Conservation (phyloP, 2,888 invertebrate genomes). For the Digitonthophagus gazella region DNA sequence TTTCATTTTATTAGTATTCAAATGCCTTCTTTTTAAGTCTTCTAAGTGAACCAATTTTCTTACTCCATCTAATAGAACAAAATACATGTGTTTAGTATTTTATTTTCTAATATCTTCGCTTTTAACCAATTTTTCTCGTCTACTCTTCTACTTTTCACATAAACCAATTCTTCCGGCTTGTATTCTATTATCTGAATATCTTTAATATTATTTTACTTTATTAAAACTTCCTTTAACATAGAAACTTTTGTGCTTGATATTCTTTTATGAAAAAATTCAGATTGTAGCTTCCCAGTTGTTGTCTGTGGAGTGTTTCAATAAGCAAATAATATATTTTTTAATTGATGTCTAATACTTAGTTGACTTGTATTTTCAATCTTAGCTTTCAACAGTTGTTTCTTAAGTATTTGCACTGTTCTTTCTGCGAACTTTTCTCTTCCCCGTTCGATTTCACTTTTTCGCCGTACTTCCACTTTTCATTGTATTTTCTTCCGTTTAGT, state of each 20-base stretch:
- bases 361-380: not conserved
- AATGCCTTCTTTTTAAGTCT: not conserved
- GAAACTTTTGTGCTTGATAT: not conserved
- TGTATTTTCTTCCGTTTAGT: too few relatives aligned
- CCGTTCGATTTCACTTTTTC: too few relatives aligned
- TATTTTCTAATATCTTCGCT: not conserved
- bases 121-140: not conserved
- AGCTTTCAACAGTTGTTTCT: not conserved
- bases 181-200: not conserved
- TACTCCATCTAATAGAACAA: not conserved
- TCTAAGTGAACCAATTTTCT: not conserved
- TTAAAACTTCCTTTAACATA: not conserved
- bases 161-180: constrained; percentile 1
- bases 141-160: not conserved
- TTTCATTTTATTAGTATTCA: not conserved
- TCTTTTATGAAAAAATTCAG: not conserved
- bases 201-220: not conserved
- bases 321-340: not conserved
- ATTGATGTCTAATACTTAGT: too few relatives aligned
- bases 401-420: not conserved
- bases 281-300: not conserved
- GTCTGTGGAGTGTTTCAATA: not conserved
- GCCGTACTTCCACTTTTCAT: too few relatives aligned
- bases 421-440: too few relatives aligned
- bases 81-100: not conserved